Evolutionary conservation across 2,797 vertebrate genomes (phyloP), one percentile per base, ranked within the genome.

Genomic region (Pitangus sulphuratus): DNA sequence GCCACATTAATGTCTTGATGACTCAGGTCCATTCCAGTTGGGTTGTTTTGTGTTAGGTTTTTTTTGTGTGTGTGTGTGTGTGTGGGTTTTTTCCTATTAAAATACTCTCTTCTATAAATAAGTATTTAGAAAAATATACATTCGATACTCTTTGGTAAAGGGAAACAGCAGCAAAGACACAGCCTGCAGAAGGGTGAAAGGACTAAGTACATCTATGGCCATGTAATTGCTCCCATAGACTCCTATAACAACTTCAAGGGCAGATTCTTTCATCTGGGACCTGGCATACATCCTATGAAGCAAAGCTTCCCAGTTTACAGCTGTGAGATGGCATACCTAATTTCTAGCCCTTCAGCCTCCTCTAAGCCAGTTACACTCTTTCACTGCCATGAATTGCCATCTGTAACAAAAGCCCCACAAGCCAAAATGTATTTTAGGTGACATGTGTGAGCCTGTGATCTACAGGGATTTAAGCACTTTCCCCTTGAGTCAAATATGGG

Each of bases 141-240:
- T 33, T 56, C 72, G 40, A 76, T 56, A 20, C 8, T 31, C 44
- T 64, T 70, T 56, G 31, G 15, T 54, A 79, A 78, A 75, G 17
- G 15, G 16, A 65, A 89, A 60, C 16, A 31, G 56, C 6, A 17
- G 66, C 58, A 86, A 65, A 83, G 11, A 40, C 8, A 21, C 15
- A 62, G 24, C 26, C 21, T 77, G 9, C 5, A 65, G 30, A 61
- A 65, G 39, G 12, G 4, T 57, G 37, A 51, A 82, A 71, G 15
- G 15, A 26, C 21, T 8, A 37, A 66, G 28, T 10, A 25, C 2
- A 6, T 4, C 3, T 16, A 31, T 53, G 53, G 22, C 25, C 3
- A 0, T 12, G 12, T 50, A 75, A 66, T 65, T 1, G 0, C 20
- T 61, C 25, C 10, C 39, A 1, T 42, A 53, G 48, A 35, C 12